phyloP scores from a whole-genome alignment of 2,888 invertebrate species.

The Amphipyra berbera region DNA sequence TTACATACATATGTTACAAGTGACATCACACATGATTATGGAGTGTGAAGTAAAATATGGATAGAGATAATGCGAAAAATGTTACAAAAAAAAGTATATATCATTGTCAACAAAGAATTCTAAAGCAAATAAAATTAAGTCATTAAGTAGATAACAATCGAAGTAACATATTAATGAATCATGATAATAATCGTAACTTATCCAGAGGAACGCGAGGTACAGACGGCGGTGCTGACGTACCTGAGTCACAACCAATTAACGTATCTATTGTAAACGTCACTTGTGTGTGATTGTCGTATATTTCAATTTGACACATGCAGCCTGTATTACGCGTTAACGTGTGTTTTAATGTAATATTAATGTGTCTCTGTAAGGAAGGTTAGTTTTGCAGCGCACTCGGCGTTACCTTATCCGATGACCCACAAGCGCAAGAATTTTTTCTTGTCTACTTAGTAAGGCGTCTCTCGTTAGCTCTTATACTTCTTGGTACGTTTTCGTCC shows the following conservation, averaged over 20 bases:
- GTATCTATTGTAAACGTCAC: conserved; percentile 73
- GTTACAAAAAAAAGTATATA: conserved; percentile 48
- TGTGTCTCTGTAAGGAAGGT: conserved; percentile 68
- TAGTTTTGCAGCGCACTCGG: conserved; percentile 60
- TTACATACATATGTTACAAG: conserved; percentile 47
- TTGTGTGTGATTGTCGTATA: conserved; percentile 67
- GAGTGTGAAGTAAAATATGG: conserved; percentile 40
- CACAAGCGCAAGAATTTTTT: conserved; percentile 55
- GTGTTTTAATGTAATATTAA: conserved; percentile 78
- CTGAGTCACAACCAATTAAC: conserved; percentile 56
- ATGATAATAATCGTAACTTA: conserved; percentile 37
- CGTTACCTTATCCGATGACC: conserved; percentile 65
- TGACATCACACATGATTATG: conserved; percentile 45
- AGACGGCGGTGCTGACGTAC: conserved; percentile 48
- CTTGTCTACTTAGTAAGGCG: conserved; percentile 34
- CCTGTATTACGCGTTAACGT: conserved; percentile 62
- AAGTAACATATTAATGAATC: conserved; percentile 50
- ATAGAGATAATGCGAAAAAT: conserved; percentile 47
- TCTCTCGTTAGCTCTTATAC: conserved; percentile 45
- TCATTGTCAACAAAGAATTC: conserved; percentile 53
- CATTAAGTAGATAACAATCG: conserved; percentile 57
- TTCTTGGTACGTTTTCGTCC: conserved; percentile 41
- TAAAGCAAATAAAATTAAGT: conserved; percentile 58
- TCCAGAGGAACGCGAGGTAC: conserved; percentile 40
- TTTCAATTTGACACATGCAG: conserved; percentile 83